phyloP scores from a whole-genome alignment of 2,888 invertebrate species.

The Nomada fucata region DNA sequence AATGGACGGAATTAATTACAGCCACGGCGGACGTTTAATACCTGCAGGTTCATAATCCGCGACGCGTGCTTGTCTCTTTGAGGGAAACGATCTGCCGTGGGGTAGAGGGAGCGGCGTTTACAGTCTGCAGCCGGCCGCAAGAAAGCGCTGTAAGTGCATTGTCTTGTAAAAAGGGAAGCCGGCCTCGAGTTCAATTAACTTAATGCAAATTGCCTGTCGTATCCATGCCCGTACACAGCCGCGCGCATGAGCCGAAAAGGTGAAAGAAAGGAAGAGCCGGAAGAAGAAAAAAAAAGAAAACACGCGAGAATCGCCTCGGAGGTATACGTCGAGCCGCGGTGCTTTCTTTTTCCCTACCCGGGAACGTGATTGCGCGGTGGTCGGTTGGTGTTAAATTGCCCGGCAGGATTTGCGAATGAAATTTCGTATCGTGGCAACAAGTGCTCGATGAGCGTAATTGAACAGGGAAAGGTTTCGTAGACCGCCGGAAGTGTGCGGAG shows the following conservation, averaged over 20 bases:
- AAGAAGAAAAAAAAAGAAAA: slow-evolving; percentile 7
- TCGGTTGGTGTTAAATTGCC: not conserved
- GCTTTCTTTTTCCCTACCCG: not conserved
- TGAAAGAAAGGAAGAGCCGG: slow-evolving; percentile 23
- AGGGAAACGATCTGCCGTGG: slow-evolving; percentile 55
- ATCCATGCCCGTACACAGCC: slow-evolving; percentile 61
- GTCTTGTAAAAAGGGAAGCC: slow-evolving; percentile 70
- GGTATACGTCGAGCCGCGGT: slow-evolving; percentile 27
- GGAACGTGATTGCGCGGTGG: slow-evolving; percentile 7
- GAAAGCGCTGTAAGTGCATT: slow-evolving; percentile 71
- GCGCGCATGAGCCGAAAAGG: slow-evolving; percentile 28
- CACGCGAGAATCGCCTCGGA: slow-evolving; percentile 44
- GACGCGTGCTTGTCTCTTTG: slow-evolving; percentile 74
- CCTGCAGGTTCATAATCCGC: slow-evolving; percentile 74
- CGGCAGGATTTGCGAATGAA: not conserved
- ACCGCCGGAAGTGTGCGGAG: no score
- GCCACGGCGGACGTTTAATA: slow-evolving; percentile 57
- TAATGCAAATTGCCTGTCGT: slow-evolving; percentile 72
- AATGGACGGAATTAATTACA: slow-evolving; percentile 72
- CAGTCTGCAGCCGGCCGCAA: slow-evolving; percentile 49
- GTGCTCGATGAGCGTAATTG: no score
- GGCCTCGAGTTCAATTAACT: slow-evolving; percentile 69
- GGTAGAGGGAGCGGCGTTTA: slow-evolving; percentile 32
- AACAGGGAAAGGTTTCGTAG: not conserved
- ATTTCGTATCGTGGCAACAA: not conserved